phyloP scores from a whole-genome alignment of 2,888 invertebrate genomes.

The Mesochorus sp. region DNA sequence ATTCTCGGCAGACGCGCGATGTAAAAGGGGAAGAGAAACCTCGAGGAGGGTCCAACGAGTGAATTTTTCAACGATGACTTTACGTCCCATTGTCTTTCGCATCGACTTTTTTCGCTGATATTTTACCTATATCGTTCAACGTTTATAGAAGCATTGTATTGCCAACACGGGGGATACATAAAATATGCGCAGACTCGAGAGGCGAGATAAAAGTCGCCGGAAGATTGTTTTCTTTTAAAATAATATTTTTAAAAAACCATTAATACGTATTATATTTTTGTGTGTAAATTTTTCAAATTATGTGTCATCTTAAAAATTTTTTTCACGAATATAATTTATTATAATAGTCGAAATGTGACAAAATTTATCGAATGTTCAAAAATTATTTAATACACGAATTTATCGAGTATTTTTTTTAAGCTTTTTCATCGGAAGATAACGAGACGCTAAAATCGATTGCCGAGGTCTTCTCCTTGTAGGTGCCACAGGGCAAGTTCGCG shows the following conservation, averaged over 20 bases:
- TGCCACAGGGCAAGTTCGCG: constrained; percentile 1
- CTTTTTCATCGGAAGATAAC: neutral
- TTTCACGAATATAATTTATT: too few relatives aligned
- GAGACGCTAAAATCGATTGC: constrained; percentile 1
- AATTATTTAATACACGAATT: neutral
- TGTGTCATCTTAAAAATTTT: too few relatives aligned
- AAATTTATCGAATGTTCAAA: neutral
- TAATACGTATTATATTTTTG: too few relatives aligned
- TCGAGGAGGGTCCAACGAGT: constrained; percentile 62
- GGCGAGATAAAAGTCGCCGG: too few relatives aligned
- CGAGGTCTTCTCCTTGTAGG: neutral
- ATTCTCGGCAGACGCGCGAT: too few relatives aligned
- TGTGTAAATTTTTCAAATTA: too few relatives aligned
- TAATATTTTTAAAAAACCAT: too few relatives aligned
- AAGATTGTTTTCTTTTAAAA: too few relatives aligned
- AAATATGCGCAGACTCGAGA: too few relatives aligned
- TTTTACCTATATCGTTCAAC: constrained; percentile 39
- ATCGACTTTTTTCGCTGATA: constrained; percentile 24
- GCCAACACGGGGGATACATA: too few relatives aligned
- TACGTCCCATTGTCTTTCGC: constrained; percentile 67
- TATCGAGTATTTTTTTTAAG: neutral
- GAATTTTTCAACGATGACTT: constrained; percentile 70
- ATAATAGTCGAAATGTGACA: too few relatives aligned
- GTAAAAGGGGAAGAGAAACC: constrained; percentile 39
- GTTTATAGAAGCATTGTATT: too few relatives aligned